A percentile compares a stretch with the other conserved stretches of the same genome.
phyloP scores from a whole-genome alignment of 1,140 invertebrate genomes.

The Sweltsa coloradensis region DNA sequence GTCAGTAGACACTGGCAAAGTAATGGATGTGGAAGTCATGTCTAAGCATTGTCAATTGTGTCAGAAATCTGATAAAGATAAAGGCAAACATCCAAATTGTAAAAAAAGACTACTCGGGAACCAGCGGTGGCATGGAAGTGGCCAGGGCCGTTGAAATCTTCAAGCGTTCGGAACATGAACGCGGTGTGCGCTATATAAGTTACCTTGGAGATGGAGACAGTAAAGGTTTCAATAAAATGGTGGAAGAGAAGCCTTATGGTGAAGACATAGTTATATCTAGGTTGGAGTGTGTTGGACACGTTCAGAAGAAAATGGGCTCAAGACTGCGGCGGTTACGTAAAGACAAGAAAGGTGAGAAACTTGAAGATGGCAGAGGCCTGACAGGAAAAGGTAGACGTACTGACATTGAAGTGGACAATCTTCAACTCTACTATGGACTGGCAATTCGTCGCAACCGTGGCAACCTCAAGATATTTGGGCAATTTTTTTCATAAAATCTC shows the following conservation, averaged over 20 bases:
- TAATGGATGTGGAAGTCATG: conserved; percentile 13
- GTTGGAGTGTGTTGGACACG: conserved; percentile 9
- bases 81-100: conserved; percentile 8
- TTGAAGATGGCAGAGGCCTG: background rate
- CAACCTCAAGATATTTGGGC: conserved; percentile 19
- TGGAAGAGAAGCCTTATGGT: conserved; percentile 10
- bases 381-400: background rate
- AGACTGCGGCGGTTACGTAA: background rate
- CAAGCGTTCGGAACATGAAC: background rate
- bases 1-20: conserved; percentile 16
- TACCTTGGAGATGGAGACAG: conserved; percentile 10
- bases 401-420: background rate
- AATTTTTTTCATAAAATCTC: conserved; percentile 19
- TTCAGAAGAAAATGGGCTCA: background rate
- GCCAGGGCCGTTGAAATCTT: conserved; percentile 5
- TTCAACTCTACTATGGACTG: background rate
- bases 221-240: conserved; percentile 7
- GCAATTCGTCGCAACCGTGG: background rate
- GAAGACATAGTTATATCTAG: conserved; percentile 14
- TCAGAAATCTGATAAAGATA: conserved; percentile 8
- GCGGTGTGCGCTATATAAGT: conserved; percentile 2
- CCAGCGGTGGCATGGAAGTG: conserved; percentile 10
- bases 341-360: background rate
- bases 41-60: conserved; percentile 13
- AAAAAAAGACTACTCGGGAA: conserved; percentile 8